A percentile compares a stretch with the other conserved stretches of the same genome.
Conservation (phyloP, 1,140 invertebrate genomes). For the Aphelenchoides fujianensis region DNA sequence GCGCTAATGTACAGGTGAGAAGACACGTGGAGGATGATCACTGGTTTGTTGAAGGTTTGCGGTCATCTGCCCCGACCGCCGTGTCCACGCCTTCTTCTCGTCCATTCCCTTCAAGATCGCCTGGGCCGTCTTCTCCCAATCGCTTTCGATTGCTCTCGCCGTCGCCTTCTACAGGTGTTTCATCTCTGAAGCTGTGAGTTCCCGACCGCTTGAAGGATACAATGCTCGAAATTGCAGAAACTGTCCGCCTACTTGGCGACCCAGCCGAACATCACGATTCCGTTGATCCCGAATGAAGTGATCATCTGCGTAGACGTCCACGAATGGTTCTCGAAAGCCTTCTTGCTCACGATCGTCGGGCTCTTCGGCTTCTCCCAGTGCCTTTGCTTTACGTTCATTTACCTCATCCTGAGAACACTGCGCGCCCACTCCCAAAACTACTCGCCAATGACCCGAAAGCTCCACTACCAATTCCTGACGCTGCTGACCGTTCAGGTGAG, state of each 20-base stretch:
- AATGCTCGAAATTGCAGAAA: background rate
- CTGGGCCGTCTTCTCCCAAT: background rate
- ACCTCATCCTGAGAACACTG: background rate
- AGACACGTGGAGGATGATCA: background rate
- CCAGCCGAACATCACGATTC: background rate
- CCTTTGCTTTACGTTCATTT: conserved; percentile 1
- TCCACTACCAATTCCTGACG: background rate
- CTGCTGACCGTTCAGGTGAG: background rate
- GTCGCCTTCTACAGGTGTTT: background rate
- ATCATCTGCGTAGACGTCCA: background rate
- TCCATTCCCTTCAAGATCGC: background rate
- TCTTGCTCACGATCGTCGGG: background rate
- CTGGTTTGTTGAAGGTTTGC: background rate
- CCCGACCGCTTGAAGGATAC: background rate
- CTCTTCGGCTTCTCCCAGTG: background rate
- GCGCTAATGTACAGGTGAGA: background rate
- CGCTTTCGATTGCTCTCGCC: background rate
- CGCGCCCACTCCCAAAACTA: background rate
- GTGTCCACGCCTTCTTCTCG: background rate
- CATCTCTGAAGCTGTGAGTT: background rate
- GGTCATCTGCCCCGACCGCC: background rate
- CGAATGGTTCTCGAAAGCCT: background rate
- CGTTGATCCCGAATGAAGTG: background rate
- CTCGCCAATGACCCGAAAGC: background rate
- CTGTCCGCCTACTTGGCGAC: background rate